phyloP scores from a whole-genome alignment of 2,797 vertebrate species.

The Taenioides sp. region DNA sequence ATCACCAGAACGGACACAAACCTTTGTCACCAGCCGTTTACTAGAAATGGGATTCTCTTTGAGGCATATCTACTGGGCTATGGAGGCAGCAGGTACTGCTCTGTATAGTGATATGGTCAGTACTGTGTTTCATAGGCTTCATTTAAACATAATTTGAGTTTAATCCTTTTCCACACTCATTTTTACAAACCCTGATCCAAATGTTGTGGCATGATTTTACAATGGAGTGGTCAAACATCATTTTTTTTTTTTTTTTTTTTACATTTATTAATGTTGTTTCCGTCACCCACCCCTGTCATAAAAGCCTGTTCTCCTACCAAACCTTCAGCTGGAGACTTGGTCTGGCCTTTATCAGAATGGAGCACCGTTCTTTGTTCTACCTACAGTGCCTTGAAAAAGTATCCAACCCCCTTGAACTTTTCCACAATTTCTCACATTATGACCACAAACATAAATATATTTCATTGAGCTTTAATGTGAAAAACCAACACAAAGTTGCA shows the following conservation, averaged over 20 bases:
- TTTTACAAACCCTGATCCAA: constrained; percentile 15
- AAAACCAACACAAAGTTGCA: too few species aligned
- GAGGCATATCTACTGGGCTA: constrained; percentile 85
- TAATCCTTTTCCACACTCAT: background rate
- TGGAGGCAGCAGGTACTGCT: constrained; percentile 84
- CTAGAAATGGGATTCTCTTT: constrained; percentile 87
- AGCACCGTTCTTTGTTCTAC: too few species aligned
- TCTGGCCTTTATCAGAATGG: too few species aligned
- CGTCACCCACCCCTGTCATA: background rate
- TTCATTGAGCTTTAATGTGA: too few species aligned
- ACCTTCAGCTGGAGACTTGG: background rate
- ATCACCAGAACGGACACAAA: constrained; percentile 80
- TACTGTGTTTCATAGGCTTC: constrained; percentile 46
- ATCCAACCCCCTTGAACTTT: too few species aligned
- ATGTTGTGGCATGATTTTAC: constrained; percentile 24
- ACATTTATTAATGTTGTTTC: constrained; percentile 34
- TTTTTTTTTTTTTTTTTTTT: constrained; percentile 11
- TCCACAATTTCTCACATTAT: too few species aligned
- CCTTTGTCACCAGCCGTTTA: constrained; percentile 84
- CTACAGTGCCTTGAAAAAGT: too few species aligned
- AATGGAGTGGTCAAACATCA: constrained; percentile 24
- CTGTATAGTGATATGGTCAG: constrained; percentile 40
- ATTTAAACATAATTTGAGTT: constrained; percentile 28
- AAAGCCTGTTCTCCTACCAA: background rate
- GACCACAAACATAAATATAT: too few species aligned